phyloP scores from a whole-genome alignment of 2,888 invertebrate species.

The Synanthedon formicaeformis region DNA sequence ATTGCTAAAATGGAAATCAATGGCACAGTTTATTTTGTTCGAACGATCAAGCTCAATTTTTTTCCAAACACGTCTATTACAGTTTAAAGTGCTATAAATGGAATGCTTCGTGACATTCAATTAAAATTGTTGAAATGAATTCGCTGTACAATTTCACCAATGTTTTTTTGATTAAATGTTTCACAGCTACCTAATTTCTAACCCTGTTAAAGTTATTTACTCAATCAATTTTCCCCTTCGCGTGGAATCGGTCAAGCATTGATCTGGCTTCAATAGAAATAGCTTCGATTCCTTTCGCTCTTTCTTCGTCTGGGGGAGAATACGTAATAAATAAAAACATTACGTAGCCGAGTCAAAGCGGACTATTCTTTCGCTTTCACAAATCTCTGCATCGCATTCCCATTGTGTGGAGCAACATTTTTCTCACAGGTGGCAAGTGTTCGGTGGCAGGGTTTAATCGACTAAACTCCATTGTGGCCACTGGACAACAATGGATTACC shows the following conservation, averaged over 20 bases:
- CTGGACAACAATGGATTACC: constrained; percentile 37
- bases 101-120: no score
- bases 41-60: no score
- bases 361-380: constrained; percentile 23
- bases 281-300: constrained; percentile 9
- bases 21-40: no score
- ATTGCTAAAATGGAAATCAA: no score
- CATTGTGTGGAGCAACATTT: constrained; percentile 31
- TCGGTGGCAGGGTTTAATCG: constrained; percentile 40
- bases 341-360: constrained; percentile 21
- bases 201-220: not conserved
- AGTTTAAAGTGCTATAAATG: no score
- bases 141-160: no score
- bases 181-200: not conserved
- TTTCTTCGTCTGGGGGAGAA: not conserved
- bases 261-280: constrained; percentile 7
- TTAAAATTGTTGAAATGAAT: no score
- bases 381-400: constrained; percentile 21
- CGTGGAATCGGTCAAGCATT: not conserved
- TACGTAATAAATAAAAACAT: constrained; percentile 22
- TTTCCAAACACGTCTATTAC: no score
- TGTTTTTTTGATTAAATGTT: no score
- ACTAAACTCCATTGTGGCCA: constrained; percentile 39
- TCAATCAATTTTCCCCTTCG: not conserved
- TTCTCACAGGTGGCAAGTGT: constrained; percentile 35